A percentile compares a stretch with the other conserved stretches of the same genome.
phyloP scores from a whole-genome alignment of 2,797 vertebrate genomes.

The Orestias chungarensis region DNA sequence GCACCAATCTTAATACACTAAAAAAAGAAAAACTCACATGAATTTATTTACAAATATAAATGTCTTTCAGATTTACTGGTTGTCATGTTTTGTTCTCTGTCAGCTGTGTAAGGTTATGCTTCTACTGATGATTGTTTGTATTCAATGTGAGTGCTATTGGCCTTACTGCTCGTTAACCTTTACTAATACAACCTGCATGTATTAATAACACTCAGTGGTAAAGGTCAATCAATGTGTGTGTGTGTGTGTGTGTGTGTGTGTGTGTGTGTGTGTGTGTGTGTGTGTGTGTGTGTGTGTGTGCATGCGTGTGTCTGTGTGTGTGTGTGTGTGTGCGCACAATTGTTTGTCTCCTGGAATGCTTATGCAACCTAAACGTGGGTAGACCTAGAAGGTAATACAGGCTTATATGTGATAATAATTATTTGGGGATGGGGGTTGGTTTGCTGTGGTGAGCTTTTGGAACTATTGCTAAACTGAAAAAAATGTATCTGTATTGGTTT shows the following conservation, averaged over 20 bases:
- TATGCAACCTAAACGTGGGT: conserved; percentile 58
- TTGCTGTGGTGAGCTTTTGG: conserved; percentile 42
- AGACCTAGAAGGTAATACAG: conserved; percentile 43
- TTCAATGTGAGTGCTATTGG: conserved; percentile 58
- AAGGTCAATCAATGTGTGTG: conserved; percentile 78
- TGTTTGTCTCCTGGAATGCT: conserved; percentile 66
- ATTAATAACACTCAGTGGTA: conserved; percentile 79
- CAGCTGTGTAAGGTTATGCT: conserved; percentile 20
- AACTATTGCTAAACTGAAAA: conserved; percentile 28
- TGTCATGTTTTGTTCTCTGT: conserved; percentile 21
- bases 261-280: conserved; percentile 17
- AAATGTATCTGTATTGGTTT: conserved; percentile 37
- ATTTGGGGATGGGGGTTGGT: conserved; percentile 51
- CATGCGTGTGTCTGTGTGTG: too few species aligned
- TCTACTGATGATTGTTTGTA: conserved; percentile 63
- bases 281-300: conserved; percentile 29
- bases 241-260: conserved; percentile 45
- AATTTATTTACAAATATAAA: not conserved
- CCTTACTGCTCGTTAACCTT: conserved; percentile 82
- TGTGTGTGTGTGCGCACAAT: conserved; percentile 53
- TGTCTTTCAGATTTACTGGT: not conserved
- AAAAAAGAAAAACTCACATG: not conserved
- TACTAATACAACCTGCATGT: conserved; percentile 77
- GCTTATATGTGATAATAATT: conserved; percentile 64
- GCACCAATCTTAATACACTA: not conserved